Evolutionary conservation across 2,888 invertebrate genomes (phyloP), one percentile per base, ranked within the genome.

Genomic region (Trichopoda pennipes): DNA sequence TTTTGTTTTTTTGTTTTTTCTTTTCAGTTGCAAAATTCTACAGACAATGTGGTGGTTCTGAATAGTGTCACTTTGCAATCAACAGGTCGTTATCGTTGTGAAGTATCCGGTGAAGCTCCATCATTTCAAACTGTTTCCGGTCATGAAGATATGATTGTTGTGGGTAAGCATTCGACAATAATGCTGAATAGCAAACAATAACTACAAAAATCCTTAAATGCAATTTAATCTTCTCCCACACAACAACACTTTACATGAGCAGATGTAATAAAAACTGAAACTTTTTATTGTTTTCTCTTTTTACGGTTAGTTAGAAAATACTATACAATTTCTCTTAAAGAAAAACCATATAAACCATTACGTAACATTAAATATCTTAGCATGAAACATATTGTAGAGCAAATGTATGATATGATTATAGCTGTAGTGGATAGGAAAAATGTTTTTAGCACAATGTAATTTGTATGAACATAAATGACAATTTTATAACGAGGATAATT

Each of bases 81-180:
- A 75, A 94, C 94, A 63, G 95, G 95, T 56, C 92, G 94, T 81
- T 95, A 95, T 91, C 93, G 95, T 84, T 95, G 95, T 89, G 95
- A 95, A 90, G 95, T 95, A 84, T 95, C 95, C 49, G 95, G 94
- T 42, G 95, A 95, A 89, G 93, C 95, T 82, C 95, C 95, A 38
- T 94, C 95, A 80, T 96, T 96, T 91, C 94, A 94, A 87, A 95
- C 95, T 21, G 95, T 95, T 81, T 94, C 94, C 56, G 94, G 94
- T 88, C 94, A 94, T 89, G 93, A 94, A 63, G 94, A 95, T 88
- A 95, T 95, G 94, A 91, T 93, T 86, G 94, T 95, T 87, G 94
- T 95, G 80, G 95, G 95, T 95, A 92, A 92, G 94, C 91, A 68
- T 55, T 44, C 81, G 74, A 83, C 64, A 21, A 84, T 83, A 85